Evolutionary conservation across 2,113 vertebrate genomes (phyloP).

Genomic region (Heterotis niloticus): DNA sequence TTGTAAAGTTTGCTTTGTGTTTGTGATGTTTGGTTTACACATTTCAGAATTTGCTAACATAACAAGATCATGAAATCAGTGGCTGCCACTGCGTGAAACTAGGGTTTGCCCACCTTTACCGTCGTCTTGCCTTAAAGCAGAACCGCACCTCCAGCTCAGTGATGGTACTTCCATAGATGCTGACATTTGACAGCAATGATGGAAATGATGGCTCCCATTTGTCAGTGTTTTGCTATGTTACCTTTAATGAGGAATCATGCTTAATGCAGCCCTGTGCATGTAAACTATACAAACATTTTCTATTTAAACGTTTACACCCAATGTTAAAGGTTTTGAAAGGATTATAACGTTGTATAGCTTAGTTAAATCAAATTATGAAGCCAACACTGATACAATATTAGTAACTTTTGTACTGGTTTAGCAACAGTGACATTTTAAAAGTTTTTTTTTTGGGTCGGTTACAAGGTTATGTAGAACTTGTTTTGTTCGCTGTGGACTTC

Average conservation of each 20-base stretch:
- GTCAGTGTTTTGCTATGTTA: slow-evolving; percentile 6
- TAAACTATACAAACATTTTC: slow-evolving; percentile 1
- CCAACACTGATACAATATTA: slow-evolving; percentile 58
- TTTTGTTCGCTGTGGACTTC: slow-evolving; percentile 21
- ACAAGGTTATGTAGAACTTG: background rate
- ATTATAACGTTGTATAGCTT: slow-evolving; percentile 52
- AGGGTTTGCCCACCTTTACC: background rate
- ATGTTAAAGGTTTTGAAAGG: slow-evolving; percentile 37
- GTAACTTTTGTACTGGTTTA: slow-evolving; percentile 51
- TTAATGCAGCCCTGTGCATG: slow-evolving; percentile 6
- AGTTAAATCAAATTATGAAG: slow-evolving; percentile 54
- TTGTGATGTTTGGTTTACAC: too few relatives aligned
- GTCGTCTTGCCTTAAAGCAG: background rate
- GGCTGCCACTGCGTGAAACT: background rate
- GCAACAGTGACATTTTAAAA: slow-evolving; percentile 46
- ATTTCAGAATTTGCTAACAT: background rate
- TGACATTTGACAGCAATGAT: background rate
- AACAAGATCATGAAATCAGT: background rate
- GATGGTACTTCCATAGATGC: background rate
- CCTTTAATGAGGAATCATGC: background rate
- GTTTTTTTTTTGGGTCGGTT: slow-evolving; percentile 35
- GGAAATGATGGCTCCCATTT: background rate
- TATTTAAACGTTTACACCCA: background rate
- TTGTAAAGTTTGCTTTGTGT: too few relatives aligned
- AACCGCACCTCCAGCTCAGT: background rate